These are phyloP conservation scores for Teleogryllus oceanicus DNA, from an alignment of 2,888 invertebrate genomes.

Conservation along the genomic window DNA sequence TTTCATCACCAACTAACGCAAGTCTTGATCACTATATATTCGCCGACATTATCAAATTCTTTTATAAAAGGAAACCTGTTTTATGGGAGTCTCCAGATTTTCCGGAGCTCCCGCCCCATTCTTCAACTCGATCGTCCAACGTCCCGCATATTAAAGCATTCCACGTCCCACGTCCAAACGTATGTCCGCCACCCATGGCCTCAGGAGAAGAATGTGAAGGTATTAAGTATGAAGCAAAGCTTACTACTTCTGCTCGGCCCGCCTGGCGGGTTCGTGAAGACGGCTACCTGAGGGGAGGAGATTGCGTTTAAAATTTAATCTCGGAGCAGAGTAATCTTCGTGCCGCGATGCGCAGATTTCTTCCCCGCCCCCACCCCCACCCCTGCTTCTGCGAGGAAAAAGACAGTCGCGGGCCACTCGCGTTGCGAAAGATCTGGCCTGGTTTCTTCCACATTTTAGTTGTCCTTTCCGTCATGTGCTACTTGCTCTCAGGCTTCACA, in stretches of 20 bases:
- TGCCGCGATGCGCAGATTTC: not conserved
- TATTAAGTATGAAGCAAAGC: not conserved
- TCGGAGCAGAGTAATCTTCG: slow-evolving; percentile 18
- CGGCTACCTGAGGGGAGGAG: not conserved
- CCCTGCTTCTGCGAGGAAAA: too few relatives aligned
- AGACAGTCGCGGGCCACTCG: too few relatives aligned
- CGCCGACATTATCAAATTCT: too few relatives aligned
- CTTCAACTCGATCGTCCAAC: not conserved
- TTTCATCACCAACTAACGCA: too few relatives aligned
- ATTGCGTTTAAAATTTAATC: slow-evolving; percentile 18
- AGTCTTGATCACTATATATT: too few relatives aligned
- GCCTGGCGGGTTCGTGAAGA: not conserved
- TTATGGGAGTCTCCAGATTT: too few relatives aligned
- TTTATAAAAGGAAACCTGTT: too few relatives aligned
- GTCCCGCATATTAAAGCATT: not conserved
- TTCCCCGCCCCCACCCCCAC: not conserved
- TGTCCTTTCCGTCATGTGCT: too few relatives aligned
- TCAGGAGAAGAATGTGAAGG: not conserved
- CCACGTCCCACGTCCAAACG: not conserved
- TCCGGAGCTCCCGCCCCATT: not conserved
- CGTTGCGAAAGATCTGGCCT: too few relatives aligned
- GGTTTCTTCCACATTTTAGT: too few relatives aligned
- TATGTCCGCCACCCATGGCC: not conserved
- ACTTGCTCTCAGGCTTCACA: too few relatives aligned
- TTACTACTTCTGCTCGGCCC: not conserved